Conservation (phyloP, 2,888 invertebrate genomes). For the Aleiodes alternator region DNA sequence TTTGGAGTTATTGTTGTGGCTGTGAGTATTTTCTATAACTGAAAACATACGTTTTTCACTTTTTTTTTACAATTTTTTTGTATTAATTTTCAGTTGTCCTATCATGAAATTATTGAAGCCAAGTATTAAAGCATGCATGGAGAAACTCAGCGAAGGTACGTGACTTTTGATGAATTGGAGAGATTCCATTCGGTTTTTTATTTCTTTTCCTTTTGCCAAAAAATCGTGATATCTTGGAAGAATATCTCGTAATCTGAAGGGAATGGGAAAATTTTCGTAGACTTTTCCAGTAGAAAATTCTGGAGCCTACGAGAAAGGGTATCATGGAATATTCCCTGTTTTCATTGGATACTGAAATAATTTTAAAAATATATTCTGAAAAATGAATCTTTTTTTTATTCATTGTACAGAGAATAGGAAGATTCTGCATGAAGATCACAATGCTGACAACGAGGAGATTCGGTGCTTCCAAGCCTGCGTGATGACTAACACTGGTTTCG, state of each 20-base stretch:
- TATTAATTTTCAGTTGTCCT: slow-evolving; percentile 38
- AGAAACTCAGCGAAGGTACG: slow-evolving; percentile 49
- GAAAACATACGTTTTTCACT: too few species aligned
- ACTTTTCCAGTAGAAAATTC: too few species aligned
- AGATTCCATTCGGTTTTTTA: not conserved
- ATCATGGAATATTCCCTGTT: too few species aligned
- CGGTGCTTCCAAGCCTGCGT: slow-evolving; percentile 50
- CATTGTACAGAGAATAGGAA: slow-evolving; percentile 41
- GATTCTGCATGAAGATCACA: slow-evolving; percentile 22
- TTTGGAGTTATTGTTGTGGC: slow-evolving; percentile 13
- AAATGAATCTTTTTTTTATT: not conserved
- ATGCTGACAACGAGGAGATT: slow-evolving; percentile 45
- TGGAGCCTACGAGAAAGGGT: too few species aligned
- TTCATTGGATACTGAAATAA: too few species aligned
- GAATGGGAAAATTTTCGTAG: too few species aligned
- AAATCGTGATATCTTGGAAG: too few species aligned
- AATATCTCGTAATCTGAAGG: too few species aligned
- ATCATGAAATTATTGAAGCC: slow-evolving; percentile 38
- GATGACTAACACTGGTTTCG: slow-evolving; percentile 43
- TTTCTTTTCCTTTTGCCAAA: too few species aligned
- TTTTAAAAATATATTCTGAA: too few species aligned
- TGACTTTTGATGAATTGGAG: not conserved
- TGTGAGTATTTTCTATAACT: slow-evolving; percentile 10
- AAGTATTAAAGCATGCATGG: slow-evolving; percentile 43
- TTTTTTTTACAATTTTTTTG: slow-evolving; percentile 10